A percentile compares a stretch with the other conserved stretches of the same genome.
Conservation (phyloP, 2,113 vertebrate genomes). For the Isurus oxyrinchus region DNA sequence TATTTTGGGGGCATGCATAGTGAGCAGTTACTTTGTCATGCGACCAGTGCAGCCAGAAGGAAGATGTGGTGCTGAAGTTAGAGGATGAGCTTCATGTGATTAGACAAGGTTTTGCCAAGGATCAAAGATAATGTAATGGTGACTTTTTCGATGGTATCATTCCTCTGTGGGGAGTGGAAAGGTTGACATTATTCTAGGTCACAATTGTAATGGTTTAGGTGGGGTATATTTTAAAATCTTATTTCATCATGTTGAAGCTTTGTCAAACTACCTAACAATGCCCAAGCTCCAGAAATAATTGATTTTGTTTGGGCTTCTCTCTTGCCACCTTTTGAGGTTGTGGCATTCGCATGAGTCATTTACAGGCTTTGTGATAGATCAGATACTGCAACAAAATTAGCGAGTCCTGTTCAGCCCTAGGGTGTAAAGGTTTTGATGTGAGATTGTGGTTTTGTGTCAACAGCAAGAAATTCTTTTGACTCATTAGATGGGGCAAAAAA, state of each 20-base stretch:
- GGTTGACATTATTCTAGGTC: neutral
- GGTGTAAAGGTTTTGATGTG: neutral
- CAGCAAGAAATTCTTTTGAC: neutral
- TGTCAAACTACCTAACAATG: neutral
- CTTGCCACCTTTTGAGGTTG: neutral
- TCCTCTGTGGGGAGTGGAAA: neutral
- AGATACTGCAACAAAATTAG: neutral
- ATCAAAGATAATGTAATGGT: neutral
- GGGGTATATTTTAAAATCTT: neutral
- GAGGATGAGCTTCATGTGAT: neutral
- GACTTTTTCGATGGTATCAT: neutral
- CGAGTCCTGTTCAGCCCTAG: neutral
- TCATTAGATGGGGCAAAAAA: neutral
- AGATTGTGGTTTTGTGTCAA: neutral
- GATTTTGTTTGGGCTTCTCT: neutral
- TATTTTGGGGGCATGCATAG: neutral
- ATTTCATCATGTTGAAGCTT: neutral
- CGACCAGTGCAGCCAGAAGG: neutral
- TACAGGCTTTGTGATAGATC: neutral
- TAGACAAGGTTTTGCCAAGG: neutral
- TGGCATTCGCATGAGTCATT: neutral
- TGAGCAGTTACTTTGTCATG: neutral
- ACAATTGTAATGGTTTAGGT: neutral
- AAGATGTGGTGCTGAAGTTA: neutral
- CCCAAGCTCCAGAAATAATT: neutral